phyloP scores from a whole-genome alignment of 2,113 vertebrate species.

The Bubo bubo region DNA sequence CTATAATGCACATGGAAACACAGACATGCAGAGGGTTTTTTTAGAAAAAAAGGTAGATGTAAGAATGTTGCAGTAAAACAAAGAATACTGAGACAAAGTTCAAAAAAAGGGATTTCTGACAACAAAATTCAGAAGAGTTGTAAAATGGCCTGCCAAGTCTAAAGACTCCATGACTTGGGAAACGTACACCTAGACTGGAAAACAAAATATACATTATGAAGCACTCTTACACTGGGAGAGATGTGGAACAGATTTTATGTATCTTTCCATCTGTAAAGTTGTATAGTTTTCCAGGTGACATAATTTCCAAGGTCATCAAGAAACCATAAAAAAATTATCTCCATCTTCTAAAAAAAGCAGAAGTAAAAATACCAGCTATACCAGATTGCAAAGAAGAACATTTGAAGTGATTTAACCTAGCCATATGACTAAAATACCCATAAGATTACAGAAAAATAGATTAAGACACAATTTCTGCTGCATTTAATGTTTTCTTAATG shows the following conservation, averaged over 20 bases:
- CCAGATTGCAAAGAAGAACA: background rate
- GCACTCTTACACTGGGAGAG: background rate
- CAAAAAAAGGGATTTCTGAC: background rate
- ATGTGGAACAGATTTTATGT: background rate
- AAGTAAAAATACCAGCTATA: slow-evolving; percentile 3
- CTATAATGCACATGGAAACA: background rate
- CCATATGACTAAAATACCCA: background rate
- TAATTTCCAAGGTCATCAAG: background rate
- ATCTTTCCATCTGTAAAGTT: background rate
- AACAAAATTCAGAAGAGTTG: background rate
- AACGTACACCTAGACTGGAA: accelerated
- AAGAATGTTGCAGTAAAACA: background rate
- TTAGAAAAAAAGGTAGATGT: background rate
- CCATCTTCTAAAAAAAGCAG: background rate
- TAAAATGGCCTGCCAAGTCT: background rate
- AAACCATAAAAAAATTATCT: slow-evolving; percentile 16
- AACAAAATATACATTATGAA: background rate
- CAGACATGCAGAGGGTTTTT: background rate
- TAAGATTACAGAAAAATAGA: background rate
- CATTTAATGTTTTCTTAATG: background rate
- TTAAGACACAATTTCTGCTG: background rate
- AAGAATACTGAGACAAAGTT: background rate
- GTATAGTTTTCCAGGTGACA: background rate
- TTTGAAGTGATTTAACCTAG: background rate
- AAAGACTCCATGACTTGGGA: background rate